Base-by-base conservation (phyloP, 2,113 vertebrate species). In the Indicator maculatus region DNA sequence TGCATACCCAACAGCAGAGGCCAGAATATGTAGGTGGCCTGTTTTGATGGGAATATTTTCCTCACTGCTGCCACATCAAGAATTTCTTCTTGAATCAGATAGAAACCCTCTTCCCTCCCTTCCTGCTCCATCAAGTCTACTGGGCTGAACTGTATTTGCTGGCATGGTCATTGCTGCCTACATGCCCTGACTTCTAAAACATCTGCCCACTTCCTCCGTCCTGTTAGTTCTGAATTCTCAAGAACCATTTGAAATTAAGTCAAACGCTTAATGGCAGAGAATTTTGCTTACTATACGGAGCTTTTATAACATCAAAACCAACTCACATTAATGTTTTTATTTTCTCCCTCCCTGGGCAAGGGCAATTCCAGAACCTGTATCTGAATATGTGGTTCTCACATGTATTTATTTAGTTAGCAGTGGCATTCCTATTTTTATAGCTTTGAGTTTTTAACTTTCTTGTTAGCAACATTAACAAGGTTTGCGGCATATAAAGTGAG, bases 401-500 rank as follows among this genome's bases (percentile, higher is more conserved):
- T 96, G 93, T 74, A 96, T 97, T 98, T 96, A 96, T 95, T 98
- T 97, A 97, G 94, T 97, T 97, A 97, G 95, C 93, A 93, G 94
- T 76, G 73, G 82, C 97, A 98, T 98, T 97, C 98, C 97, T 96
- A 82, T 94, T 97, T 98, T 98, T 98, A 98, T 95, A 95, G 97
- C 96, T 96, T 81, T 59, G 90, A 96, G 96, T 97, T 98, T 96
- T 95, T 96, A 97, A 96, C 96, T 98, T 98, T 97, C 97, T 97
- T 96, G 96, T 98, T 97, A 98, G 97, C 93, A 95, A 96, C 95
- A 95, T 98, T 98, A 98, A 98, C 97, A 97, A 97, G 97, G 96
- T 96, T 97, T 97, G 96, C 50, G 65, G 95, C 95, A 91, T 92
- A 98, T 97, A 96, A 97, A 97, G 70, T 53, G 70, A 96, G 89